phyloP scores from a whole-genome alignment of 1,140 invertebrate species.

The Lordiphosa clarofinis region DNA sequence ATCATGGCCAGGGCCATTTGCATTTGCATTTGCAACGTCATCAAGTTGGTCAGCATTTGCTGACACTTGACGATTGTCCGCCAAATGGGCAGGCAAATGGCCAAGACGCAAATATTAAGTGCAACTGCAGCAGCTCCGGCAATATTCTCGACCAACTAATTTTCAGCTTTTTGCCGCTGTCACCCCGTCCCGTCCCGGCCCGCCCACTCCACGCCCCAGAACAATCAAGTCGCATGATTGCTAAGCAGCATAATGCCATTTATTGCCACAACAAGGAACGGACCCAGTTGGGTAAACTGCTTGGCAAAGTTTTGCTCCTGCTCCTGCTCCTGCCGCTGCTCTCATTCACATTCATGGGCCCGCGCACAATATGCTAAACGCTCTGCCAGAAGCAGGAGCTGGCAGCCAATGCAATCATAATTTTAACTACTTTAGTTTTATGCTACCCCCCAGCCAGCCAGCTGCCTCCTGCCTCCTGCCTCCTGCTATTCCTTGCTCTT shows the following conservation, averaged over 20 bases:
- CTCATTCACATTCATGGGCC: constrained; percentile 64
- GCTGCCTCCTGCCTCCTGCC: too few relatives aligned
- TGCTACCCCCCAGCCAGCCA: constrained; percentile 23
- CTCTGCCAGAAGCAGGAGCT: constrained; percentile 9
- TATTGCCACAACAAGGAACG: constrained; percentile 61
- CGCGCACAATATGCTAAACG: constrained; percentile 66
- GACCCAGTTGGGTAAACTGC: constrained; percentile 3
- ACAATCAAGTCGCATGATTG: constrained; percentile 70
- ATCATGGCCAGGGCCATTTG: background rate
- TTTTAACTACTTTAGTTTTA: constrained; percentile 75
- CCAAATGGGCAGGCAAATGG: constrained; percentile 38
- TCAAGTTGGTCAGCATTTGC: constrained; percentile 23
- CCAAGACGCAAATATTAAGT: constrained; percentile 20
- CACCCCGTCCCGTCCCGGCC: too few relatives aligned
- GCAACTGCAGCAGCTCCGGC: background rate
- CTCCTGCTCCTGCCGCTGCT: constrained; percentile 5
- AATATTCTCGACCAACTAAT: constrained; percentile 37
- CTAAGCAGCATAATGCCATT: constrained; percentile 74
- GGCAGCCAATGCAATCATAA: constrained; percentile 69
- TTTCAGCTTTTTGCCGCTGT: constrained; percentile 45
- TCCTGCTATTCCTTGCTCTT: constrained; percentile 14
- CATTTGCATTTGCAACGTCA: constrained; percentile 4
- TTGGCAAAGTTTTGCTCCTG: constrained; percentile 20
- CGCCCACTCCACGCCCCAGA: too few relatives aligned
- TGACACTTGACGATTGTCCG: constrained; percentile 13